Base-by-base conservation (phyloP, 2,888 invertebrate species). In the Orthonychiurus folsomi region DNA sequence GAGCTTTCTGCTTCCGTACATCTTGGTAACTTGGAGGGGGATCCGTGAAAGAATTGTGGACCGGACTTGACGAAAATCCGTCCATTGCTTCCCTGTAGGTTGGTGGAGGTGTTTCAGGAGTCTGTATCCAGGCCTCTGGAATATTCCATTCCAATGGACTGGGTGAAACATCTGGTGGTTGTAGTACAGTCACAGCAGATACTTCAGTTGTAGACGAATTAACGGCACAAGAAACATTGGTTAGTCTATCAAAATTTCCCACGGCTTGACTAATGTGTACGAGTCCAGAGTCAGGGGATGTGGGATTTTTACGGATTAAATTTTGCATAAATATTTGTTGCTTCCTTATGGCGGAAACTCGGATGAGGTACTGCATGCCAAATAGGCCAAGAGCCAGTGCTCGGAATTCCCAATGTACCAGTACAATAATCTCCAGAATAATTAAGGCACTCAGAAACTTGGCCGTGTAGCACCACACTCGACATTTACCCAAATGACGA, bases 341-440 rank as follows among this genome's bases (percentile, higher is more conserved):
- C 48, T 48, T 48, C n/a, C n/a, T 12, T 12, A 48, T 48, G 48
- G 48, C 48, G 12, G n/a, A 12, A 48, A 48, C 15, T 15, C 48
- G 48, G 48, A 48, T n/a, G 48, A 48, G n/a, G n/a, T 48, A 48
- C 48, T 48, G 48, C 15, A 48, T 48, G 15, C 48, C 48, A 48
- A 48, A 48, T 48, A 48, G 48, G 12, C 48, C 48, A 48, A 48
- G n/a, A 15, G 48, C 48, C 15, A 48, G 48, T 12, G 48, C 12
- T 12, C n/a, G 12, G 48, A 48, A 48, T n/a, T 48, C 15, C 12
- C 12, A 48, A 12, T 48, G 48, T 12, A 48, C 15, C 15, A 48
- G 48, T 12, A 48, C 48, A 48, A 48, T 15, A 12, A 48, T 15
- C 48, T 48, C 48, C 48, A 48, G 12, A n/a, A 48, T 15, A n/a